These are phyloP conservation scores for Paragorgia papillata DNA, from an alignment of 92 coral and sea anemone species.

Conservation along the genomic window DNA sequence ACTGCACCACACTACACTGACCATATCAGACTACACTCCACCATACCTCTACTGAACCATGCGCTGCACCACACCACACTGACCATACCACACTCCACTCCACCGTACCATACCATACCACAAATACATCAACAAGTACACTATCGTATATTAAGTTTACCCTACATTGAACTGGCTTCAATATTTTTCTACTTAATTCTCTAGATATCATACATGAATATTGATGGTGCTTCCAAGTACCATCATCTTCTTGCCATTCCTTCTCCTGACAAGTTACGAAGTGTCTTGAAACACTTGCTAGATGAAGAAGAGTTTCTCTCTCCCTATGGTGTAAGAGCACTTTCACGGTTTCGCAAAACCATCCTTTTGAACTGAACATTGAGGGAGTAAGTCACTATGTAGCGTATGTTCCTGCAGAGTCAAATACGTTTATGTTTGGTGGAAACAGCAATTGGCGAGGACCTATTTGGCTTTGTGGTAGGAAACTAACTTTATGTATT, in stretches of 20 bases:
- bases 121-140: too few species aligned
- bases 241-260: slow-evolving; percentile 91
- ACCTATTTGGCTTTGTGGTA: slow-evolving; percentile 95
- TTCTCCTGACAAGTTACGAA: slow-evolving; percentile 77
- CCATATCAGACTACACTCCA: too few species aligned
- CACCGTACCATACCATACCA: too few species aligned
- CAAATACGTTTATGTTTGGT: slow-evolving; percentile 89
- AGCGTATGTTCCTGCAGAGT: slow-evolving; percentile 92
- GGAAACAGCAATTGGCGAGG: slow-evolving; percentile 99
- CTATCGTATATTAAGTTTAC: too few species aligned
- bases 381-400: slow-evolving; percentile 76
- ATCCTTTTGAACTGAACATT: slow-evolving; percentile 70
- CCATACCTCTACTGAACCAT: too few species aligned
- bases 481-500: too few species aligned
- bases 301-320: slow-evolving; percentile 94
- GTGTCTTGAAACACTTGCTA: slow-evolving; percentile 78
- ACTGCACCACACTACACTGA: too few species aligned
- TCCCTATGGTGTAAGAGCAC: slow-evolving; percentile 92
- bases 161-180: too few species aligned
- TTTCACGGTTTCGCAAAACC: slow-evolving; percentile 84
- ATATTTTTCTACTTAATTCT: too few species aligned
- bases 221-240: slow-evolving; percentile 70
- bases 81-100: too few species aligned
- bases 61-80: too few species aligned
- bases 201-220: slow-evolving; percentile 82